These are phyloP conservation scores for Ataeniobius toweri DNA, from an alignment of 2,797 vertebrate species.

Conservation along the genomic window DNA sequence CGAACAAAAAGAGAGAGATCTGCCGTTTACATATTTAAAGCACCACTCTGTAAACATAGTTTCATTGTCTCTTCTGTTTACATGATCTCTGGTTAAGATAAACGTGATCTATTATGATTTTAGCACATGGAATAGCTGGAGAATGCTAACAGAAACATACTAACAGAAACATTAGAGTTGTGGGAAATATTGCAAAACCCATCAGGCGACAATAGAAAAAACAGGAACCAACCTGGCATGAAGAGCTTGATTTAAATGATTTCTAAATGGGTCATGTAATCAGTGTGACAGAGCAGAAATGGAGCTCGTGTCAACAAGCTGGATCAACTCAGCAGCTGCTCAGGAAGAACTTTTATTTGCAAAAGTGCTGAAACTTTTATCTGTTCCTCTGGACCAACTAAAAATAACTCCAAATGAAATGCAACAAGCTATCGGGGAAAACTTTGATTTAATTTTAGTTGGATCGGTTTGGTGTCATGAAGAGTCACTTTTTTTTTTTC, in stretches of 20 bases:
- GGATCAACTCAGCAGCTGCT: slow-evolving; percentile 44
- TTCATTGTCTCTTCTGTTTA: slow-evolving; percentile 6
- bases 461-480: background rate
- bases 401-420: slow-evolving; percentile 35
- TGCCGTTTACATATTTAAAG: background rate
- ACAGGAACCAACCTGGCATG: background rate
- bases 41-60: background rate
- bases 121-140: background rate
- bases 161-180: background rate
- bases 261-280: background rate
- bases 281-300: background rate
- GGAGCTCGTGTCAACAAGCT: slow-evolving; percentile 32
- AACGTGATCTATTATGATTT: background rate
- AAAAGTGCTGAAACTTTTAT: slow-evolving; percentile 40
- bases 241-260: background rate
- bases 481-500: slow-evolving; percentile 7
- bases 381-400: slow-evolving; percentile 24
- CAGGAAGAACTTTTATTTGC: slow-evolving; percentile 45
- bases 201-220: background rate
- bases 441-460: background rate
- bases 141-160: background rate
- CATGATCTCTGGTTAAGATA: background rate
- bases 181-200: background rate
- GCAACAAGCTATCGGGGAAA: background rate
- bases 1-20: slow-evolving; percentile 24